Percentiles rank a stretch among this genome's conserved stretches.
Evolutionary conservation across 2,113 vertebrate species (phyloP).

Genomic region (Mirza zaza): DNA sequence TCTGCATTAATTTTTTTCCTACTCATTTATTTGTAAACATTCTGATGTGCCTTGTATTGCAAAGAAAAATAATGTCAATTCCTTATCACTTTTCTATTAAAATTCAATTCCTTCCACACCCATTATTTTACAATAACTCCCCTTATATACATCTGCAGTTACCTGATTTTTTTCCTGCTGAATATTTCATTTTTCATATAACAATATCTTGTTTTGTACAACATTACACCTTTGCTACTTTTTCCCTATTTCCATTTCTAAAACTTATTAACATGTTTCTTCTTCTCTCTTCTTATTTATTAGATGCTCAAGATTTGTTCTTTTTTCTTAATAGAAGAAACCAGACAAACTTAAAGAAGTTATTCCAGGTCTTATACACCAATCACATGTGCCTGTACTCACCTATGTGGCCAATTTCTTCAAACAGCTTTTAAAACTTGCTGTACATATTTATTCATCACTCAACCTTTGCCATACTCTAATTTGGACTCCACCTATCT

Average conservation of each 20-base stretch:
- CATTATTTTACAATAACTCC: neutral
- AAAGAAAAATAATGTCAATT: neutral
- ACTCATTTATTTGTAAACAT: neutral
- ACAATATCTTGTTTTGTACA: neutral
- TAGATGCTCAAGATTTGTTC: neutral
- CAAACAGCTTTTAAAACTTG: neutral
- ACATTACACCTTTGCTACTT: neutral
- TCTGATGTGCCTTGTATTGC: neutral
- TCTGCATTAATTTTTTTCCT: neutral
- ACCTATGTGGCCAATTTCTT: neutral
- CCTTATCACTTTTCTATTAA: neutral
- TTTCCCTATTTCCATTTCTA: neutral
- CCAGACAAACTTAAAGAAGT: neutral
- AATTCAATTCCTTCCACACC: neutral
- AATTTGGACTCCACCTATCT: neutral
- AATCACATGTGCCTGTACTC: neutral
- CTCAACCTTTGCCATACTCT: neutral
- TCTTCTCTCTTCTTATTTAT: neutral
- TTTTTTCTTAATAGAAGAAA: neutral
- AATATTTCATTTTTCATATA: neutral
- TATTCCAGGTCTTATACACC: neutral
- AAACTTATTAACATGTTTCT: neutral
- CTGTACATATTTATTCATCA: neutral
- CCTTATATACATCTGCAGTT: neutral
- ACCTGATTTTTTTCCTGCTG: neutral